These are phyloP conservation scores for Xestia c-nigrum DNA, from an alignment of 2,888 invertebrate genomes.

Conservation along the genomic window DNA sequence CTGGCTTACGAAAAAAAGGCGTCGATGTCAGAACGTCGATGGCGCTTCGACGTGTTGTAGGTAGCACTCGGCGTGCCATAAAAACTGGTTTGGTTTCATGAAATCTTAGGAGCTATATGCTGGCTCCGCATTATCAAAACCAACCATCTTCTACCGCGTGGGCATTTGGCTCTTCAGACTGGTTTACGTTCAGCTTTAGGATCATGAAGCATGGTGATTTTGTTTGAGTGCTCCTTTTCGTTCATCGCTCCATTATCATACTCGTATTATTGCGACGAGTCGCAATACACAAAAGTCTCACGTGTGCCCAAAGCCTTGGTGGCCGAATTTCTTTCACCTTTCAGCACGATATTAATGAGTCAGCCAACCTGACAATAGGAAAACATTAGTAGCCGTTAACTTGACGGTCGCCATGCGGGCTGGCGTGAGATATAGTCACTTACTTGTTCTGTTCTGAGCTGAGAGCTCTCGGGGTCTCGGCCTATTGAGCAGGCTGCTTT, in stretches of 20 bases:
- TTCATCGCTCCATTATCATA: not conserved
- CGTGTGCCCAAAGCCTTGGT: constrained; percentile 2
- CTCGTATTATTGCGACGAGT: not conserved
- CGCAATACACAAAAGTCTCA: not conserved
- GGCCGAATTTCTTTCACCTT: constrained; percentile 66
- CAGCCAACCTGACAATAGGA: constrained; percentile 74
- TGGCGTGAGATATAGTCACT: constrained; percentile 50
- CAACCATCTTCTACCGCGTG: not conserved
- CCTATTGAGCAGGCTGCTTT: constrained; percentile 21
- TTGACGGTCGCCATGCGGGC: constrained; percentile 68
- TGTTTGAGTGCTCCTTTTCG: not conserved
- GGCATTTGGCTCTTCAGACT: not conserved
- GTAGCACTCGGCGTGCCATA: not conserved
- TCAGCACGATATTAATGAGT: constrained; percentile 79
- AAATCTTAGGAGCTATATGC: not conserved
- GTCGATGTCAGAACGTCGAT: constrained; percentile 3
- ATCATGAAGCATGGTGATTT: not conserved
- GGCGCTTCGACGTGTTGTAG: not conserved
- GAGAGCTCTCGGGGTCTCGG: constrained; percentile 11
- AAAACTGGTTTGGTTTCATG: not conserved
- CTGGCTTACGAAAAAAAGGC: constrained; percentile 14
- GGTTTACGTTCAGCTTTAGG: too few relatives aligned
- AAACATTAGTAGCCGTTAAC: constrained; percentile 77
- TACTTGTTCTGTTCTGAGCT: constrained; percentile 6
- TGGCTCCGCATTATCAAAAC: not conserved